phyloP scores from a whole-genome alignment of 1,140 invertebrate genomes.

The Chymomyza costata region DNA sequence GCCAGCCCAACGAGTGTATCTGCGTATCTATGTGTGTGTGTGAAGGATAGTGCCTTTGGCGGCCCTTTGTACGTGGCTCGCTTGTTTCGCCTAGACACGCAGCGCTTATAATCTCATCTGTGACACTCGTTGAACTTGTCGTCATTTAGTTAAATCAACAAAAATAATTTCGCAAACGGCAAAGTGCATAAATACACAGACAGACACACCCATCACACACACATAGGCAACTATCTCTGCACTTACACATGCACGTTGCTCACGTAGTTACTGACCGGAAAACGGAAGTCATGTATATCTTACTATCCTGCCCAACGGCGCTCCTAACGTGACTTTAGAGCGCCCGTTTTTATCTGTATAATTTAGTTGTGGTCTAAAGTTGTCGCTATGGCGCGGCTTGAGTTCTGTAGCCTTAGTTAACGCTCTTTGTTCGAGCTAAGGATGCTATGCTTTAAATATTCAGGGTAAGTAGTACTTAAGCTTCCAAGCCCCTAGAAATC shows the following conservation, averaged over 20 bases:
- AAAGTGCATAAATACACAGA: slow-evolving; percentile 15
- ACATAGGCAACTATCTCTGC: neutral
- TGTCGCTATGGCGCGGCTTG: slow-evolving; percentile 38
- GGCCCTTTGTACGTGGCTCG: slow-evolving; percentile 15
- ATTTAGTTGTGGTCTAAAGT: slow-evolving; percentile 50
- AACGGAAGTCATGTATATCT: slow-evolving; percentile 62
- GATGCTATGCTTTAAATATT: no score
- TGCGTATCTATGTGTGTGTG: no score
- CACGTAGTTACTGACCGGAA: slow-evolving; percentile 45
- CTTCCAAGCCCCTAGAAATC: neutral
- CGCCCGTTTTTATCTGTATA: slow-evolving; percentile 64
- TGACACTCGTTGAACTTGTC: slow-evolving; percentile 71
- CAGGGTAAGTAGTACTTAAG: slow-evolving; percentile 21
- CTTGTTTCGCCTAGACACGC: slow-evolving; percentile 5
- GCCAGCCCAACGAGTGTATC: no score
- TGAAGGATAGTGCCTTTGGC: no score
- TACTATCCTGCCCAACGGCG: no score
- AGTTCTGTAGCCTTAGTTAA: slow-evolving; percentile 52
- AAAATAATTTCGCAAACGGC: slow-evolving; percentile 51
- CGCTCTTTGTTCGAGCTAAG: slow-evolving; percentile 40
- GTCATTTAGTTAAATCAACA: slow-evolving; percentile 73
- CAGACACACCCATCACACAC: slow-evolving; percentile 10
- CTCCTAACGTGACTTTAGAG: slow-evolving; percentile 66
- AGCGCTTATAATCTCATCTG: slow-evolving; percentile 67
- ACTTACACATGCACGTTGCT: slow-evolving; percentile 20